A percentile compares a stretch with the other conserved stretches of the same genome.
Conservation (phyloP, 2,888 invertebrate species). For the Acanthosoma haemorrhoidale region DNA sequence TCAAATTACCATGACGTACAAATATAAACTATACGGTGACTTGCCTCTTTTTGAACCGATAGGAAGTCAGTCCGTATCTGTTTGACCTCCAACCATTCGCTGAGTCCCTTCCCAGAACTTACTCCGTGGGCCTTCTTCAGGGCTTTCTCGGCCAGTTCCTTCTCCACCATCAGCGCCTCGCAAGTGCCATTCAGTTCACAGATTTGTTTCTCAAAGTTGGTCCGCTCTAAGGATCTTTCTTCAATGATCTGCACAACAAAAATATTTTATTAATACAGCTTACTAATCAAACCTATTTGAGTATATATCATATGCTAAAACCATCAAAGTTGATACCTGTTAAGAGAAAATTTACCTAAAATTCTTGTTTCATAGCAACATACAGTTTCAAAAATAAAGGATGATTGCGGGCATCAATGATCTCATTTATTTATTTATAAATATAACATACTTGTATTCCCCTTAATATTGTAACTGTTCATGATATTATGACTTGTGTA, state of each 20-base stretch:
- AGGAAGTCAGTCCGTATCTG: slow-evolving; percentile 26
- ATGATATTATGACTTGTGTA: no score
- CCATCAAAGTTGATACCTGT: no score
- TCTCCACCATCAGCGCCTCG: slow-evolving; percentile 26
- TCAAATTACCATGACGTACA: no score
- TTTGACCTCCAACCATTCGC: slow-evolving; percentile 33
- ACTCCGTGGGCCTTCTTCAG: slow-evolving; percentile 36
- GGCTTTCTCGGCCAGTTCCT: slow-evolving; percentile 31
- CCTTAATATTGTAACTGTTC: no score
- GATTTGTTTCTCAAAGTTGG: slow-evolving; percentile 32
- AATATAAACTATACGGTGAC: neutral
- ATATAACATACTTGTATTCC: no score
- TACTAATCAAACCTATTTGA: no score
- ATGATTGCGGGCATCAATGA: no score
- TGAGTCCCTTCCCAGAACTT: slow-evolving; percentile 28
- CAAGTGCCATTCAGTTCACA: slow-evolving; percentile 27
- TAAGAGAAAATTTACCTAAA: no score
- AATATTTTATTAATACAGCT: neutral
- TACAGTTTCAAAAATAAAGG: no score
- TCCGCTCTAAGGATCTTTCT: slow-evolving; percentile 29
- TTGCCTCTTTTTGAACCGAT: slow-evolving; percentile 28
- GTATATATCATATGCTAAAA: no score
- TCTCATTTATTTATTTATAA: no score
- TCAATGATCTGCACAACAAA: slow-evolving; percentile 32
- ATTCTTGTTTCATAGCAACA: no score